A percentile compares a stretch with the other conserved stretches of the same genome.
Evolutionary conservation across 2,113 vertebrate species (phyloP).

Genomic region (Oriolus oriolus): DNA sequence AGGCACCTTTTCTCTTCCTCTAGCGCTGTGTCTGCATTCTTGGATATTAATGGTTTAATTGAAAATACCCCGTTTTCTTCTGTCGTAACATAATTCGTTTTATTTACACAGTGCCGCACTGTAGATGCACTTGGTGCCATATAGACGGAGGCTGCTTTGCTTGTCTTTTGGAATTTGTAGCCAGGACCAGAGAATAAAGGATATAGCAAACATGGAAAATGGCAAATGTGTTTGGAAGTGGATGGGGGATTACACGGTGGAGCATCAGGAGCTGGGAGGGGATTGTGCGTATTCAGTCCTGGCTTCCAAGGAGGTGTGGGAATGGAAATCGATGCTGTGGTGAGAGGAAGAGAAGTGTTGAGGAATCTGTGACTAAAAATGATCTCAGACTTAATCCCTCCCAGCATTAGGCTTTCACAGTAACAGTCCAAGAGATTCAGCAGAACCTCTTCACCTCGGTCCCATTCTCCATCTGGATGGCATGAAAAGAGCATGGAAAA

Average conservation of each 20-base stretch:
- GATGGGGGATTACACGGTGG: neutral
- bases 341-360: neutral
- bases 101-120: neutral
- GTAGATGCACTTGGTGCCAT: neutral
- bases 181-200: neutral
- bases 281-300: neutral
- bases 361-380: neutral
- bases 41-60: neutral
- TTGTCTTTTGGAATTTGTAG: neutral
- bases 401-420: neutral
- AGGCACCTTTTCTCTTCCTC: slow-evolving; percentile 14
- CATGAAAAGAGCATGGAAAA: neutral
- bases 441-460: neutral
- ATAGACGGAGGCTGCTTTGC: neutral
- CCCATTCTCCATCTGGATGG: neutral
- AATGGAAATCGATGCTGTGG: neutral
- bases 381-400: neutral
- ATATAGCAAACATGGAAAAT: neutral
- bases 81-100: neutral
- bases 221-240: neutral
- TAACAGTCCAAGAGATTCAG: neutral
- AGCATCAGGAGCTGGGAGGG: neutral
- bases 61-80: neutral
- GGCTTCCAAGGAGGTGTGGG: neutral
- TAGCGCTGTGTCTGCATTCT: neutral